These are phyloP conservation scores for Propithecus deckenii DNA, from an alignment of 2,797 vertebrate genomes.

Conservation along the genomic window DNA sequence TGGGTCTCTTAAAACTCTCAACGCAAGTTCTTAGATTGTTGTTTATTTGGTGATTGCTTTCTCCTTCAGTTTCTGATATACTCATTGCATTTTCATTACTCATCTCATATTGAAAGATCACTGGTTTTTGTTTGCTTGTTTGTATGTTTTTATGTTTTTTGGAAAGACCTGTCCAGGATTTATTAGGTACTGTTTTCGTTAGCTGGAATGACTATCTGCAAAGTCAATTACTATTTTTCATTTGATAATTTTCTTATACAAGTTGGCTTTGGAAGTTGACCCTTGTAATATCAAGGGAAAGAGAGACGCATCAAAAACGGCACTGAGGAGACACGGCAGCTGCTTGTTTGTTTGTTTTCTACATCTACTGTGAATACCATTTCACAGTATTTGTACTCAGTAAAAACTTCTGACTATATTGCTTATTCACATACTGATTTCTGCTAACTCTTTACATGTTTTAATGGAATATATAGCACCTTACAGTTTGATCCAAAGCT, in stretches of 20 bases:
- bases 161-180: neutral
- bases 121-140: neutral
- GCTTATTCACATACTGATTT: neutral
- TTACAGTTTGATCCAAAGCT: neutral
- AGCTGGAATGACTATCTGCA: neutral
- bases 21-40: neutral
- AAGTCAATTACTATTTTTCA: neutral
- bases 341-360: neutral
- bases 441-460: neutral
- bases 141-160: neutral
- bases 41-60: neutral
- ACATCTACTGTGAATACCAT: neutral
- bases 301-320: neutral
- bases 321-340: neutral
- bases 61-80: neutral
- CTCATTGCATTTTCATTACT: neutral
- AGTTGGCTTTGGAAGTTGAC: neutral
- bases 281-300: neutral
- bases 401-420: neutral
- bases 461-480: neutral
- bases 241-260: neutral
- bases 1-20: neutral
- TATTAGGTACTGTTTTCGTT: neutral
- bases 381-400: neutral
- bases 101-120: neutral